Evolutionary conservation across 2,888 invertebrate species (phyloP), one percentile per base, ranked within the genome.

Genomic region (Pocota personata): DNA sequence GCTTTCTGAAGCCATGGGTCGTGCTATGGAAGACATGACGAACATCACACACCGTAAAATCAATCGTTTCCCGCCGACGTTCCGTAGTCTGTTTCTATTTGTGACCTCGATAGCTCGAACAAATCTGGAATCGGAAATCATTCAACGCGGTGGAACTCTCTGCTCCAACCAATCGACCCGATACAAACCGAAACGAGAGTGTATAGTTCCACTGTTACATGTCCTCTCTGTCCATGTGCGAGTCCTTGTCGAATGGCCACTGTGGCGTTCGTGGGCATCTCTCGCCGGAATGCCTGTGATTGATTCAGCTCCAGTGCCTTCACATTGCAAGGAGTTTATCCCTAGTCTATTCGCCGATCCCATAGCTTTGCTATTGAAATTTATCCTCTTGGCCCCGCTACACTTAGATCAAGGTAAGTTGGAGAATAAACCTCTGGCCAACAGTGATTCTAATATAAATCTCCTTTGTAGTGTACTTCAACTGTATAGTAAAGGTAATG

Each of bases 11-110:
- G 97, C 98, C 64, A 97, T 98, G 95, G 96, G 96, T 50, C 97
- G 97, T 90, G 96, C 97, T 27, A 98, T 98, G 97, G 97, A 98
- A 90, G 97, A 98, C 92, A 97, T 98, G 95, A 97, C 97, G 5
- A 96, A 96, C 90, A 96, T 96, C 88, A 97, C 98, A 3, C 96
- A 96, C 90, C 94, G 96, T 84, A 97, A 97, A 90, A 95, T 95
- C 89, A 95, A 95, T 93, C 94, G 94, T 66, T 94, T 95, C 69
- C 94, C 94, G 3, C 94, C 95, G 88, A 95, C 95, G 88, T 94
- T 95, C 79, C 95, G 96, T 89, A 95, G 95, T 90, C 94, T 98
- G 87, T 96, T 98, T 91, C 94, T 98, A 69, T 98, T 98, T 93
- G 97, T 97, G 82, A 96, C 96, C 82, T 97, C 97, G 0, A 96